Base-by-base conservation (phyloP, 1,140 invertebrate genomes). In the Drosophila navojoa region DNA sequence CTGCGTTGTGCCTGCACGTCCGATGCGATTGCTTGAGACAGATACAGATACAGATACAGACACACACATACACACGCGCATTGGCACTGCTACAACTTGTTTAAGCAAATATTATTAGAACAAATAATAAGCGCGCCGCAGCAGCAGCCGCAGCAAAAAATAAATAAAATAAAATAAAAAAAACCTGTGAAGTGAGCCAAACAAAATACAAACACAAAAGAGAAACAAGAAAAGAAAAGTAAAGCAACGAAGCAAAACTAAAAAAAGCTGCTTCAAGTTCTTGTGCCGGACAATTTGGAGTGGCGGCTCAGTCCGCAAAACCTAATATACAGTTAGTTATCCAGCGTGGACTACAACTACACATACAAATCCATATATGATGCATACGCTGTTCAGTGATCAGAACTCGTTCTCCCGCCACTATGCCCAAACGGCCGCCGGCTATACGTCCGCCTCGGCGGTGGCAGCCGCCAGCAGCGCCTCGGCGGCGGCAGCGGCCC, bases 381-480 rank as follows among this genome's bases (percentile, higher is more conserved):
- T 98, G 97, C 97, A 98, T 91, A 96, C 97, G 53, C 93, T 98
- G 69, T 97, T 97, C 92, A 95, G 96, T 67, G 96, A 97, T 92
- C 96, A 97, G 92, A 97, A 96, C 86, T 95, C 96, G 47, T 96
- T 92, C 62, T 86, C 93, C 50, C 92, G 93, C 22, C 93, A 94
- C 80, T 93, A 93, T 53, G 92, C 93, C 29, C 94, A 94, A 73
- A 92, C 93, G 19, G 93, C 93, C 58, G 93, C 93, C 66, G 94
- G 94, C 66, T 92, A 93, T 0, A 92, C 93, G 6, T 89, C 93
- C 0, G 93, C 93, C 5, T 93, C 93, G 53, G 90, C 92, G 0
- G 90, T 90, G 60, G 85, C 80, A 9, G 86, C 93, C n/a, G 93
- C 93, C 25, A 93, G 93, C 15, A 87, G 82, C 19, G 93, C 93